Percentiles rank a stretch among this genome's conserved stretches.
phyloP scores from a whole-genome alignment of 2,113 vertebrate species.

The Hydrolagus affinis region DNA sequence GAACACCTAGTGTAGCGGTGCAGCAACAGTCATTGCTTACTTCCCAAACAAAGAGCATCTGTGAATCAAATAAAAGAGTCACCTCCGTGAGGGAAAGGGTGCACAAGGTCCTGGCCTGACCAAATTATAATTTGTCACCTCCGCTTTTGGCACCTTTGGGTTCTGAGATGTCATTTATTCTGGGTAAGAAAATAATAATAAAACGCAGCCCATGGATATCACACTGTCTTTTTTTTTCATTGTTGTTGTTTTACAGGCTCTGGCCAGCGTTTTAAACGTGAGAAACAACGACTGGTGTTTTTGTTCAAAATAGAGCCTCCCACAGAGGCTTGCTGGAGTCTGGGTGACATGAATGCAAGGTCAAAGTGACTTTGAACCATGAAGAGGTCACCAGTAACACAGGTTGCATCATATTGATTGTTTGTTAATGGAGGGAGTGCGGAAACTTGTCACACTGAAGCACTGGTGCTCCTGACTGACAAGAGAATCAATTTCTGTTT shows the following conservation, averaged over 20 bases:
- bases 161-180: conserved; percentile 98
- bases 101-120: conserved; percentile 72
- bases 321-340: conserved; percentile 6
- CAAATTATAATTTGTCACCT: conserved; percentile 81
- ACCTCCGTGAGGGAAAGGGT: conserved; percentile 71
- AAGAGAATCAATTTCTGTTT: neutral
- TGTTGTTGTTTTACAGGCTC: neutral
- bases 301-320: conserved; percentile 26
- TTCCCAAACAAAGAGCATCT: conserved; percentile 88
- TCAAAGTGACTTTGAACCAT: conserved; percentile 1
- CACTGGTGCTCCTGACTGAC: neutral
- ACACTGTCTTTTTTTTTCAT: conserved; percentile 11
- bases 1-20: conserved; percentile 95
- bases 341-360: conserved; percentile 20
- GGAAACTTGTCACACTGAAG: neutral
- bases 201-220: conserved; percentile 20
- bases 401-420: conserved; percentile 26
- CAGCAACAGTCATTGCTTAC: conserved; percentile 90
- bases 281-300: conserved; percentile 12
- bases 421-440: conserved; percentile 4
- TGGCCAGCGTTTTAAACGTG: conserved; percentile 11
- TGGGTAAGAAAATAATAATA: conserved; percentile 44
- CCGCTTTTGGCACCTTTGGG: conserved; percentile 80
- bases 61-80: conserved; percentile 73
- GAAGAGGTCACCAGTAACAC: conserved; percentile 20